Evolutionary conservation across 2,888 invertebrate species (phyloP).

Genomic region (Agrilus cyanescens): DNA sequence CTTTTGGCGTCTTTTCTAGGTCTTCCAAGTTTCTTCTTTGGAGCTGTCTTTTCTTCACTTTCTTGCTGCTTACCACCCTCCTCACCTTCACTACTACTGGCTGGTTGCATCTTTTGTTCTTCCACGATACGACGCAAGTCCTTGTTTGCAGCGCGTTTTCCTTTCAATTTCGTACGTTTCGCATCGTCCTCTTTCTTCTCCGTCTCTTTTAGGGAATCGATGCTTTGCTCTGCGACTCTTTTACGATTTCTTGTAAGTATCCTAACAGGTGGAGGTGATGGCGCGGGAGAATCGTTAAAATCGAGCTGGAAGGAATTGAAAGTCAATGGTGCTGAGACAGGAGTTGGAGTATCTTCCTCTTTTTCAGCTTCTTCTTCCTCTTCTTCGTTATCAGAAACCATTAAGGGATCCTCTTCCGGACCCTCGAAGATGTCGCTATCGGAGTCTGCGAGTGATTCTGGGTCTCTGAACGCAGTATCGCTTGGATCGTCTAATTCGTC

Average conservation of each 20-base stretch:
- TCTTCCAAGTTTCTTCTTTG: conserved; percentile 15
- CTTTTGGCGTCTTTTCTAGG: conserved; percentile 6
- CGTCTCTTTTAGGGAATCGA: conserved; percentile 10
- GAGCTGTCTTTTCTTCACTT: conserved; percentile 21
- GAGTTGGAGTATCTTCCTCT: conserved; percentile 7
- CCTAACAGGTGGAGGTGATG: neutral
- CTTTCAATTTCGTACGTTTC: conserved; percentile 19
- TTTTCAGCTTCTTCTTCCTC: conserved; percentile 5
- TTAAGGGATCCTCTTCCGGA: conserved; percentile 31
- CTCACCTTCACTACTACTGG: conserved; percentile 35
- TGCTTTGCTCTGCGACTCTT: conserved; percentile 16
- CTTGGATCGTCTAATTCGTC: conserved; percentile 15
- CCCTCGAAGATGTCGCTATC: conserved; percentile 16
- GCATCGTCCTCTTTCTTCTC: conserved; percentile 21
- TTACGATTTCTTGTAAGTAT: conserved; percentile 19
- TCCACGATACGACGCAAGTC: conserved; percentile 36
- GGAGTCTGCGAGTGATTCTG: conserved; percentile 8
- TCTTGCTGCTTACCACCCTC: conserved; percentile 9
- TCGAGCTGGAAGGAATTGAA: conserved; percentile 18
- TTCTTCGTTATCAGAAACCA: conserved; percentile 24
- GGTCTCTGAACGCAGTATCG: neutral
- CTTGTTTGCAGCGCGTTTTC: conserved; percentile 27
- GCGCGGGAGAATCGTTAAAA: conserved; percentile 11
- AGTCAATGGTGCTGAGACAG: conserved; percentile 10
- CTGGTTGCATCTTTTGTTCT: conserved; percentile 40